These are phyloP conservation scores for Bombyx huttoni DNA, from an alignment of 2,888 invertebrate genomes.

Conservation along the genomic window DNA sequence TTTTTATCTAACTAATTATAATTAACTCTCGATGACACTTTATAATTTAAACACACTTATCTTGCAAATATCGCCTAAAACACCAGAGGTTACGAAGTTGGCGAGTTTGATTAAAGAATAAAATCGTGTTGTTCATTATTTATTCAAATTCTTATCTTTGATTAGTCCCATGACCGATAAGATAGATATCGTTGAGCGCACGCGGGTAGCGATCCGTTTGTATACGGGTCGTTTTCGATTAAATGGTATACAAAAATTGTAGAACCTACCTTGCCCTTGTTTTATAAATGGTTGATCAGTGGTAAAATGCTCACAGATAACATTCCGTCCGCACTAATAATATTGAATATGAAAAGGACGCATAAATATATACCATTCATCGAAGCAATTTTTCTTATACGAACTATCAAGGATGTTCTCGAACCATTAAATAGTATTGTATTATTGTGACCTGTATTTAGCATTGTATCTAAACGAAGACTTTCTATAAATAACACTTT, in stretches of 20 bases:
- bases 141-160: not conserved
- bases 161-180: not conserved
- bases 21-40: too few species aligned
- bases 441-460: not conserved
- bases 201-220: not conserved
- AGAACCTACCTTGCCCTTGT: too few species aligned
- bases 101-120: too few species aligned
- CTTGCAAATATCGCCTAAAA: too few species aligned
- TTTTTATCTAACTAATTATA: too few species aligned
- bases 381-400: not conserved
- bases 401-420: not conserved
- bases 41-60: too few species aligned
- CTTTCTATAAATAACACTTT: not conserved
- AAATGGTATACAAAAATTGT: too few species aligned
- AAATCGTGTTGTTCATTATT: not conserved
- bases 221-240: not conserved
- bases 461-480: not conserved
- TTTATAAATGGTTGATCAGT: too few species aligned
- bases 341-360: not conserved
- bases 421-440: not conserved
- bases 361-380: too few species aligned
- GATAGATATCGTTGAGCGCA: not conserved
- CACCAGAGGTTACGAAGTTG: too few species aligned
- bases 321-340: too few species aligned
- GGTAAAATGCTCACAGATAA: too few species aligned